A percentile compares a stretch with the other conserved stretches of the same genome.
Conservation (phyloP, 2,888 invertebrate species). For the Troglohyphantes excavatus region DNA sequence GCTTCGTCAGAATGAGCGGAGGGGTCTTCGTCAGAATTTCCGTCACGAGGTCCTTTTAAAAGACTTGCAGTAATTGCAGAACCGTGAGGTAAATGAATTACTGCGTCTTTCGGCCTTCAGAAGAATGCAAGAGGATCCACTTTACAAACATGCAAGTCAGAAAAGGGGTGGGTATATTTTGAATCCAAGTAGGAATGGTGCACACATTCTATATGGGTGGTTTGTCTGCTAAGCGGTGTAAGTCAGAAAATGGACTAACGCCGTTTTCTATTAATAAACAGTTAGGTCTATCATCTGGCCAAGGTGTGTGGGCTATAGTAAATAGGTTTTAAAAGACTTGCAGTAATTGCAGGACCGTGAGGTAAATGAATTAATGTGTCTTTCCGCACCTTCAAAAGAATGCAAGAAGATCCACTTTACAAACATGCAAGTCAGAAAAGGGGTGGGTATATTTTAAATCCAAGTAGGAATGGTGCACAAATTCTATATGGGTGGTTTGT, state of each 20-base stretch:
- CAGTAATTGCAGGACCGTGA: constrained; percentile 57
- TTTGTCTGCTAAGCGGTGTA: too few species aligned
- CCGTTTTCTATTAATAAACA: too few species aligned
- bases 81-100: constrained; percentile 65
- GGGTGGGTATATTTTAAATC: too few species aligned
- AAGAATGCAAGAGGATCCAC: constrained; percentile 15
- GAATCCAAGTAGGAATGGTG: too few species aligned
- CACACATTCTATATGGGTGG: too few species aligned
- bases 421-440: constrained; percentile 3
- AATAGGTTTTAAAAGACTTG: constrained; percentile 48
- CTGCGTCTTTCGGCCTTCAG: neutral
- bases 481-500: too few species aligned
- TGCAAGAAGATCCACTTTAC: constrained; percentile 4
- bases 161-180: too few species aligned
- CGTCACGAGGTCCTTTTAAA: constrained; percentile 54
- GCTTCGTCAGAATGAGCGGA: too few species aligned
- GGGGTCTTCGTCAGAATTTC: constrained; percentile 41
- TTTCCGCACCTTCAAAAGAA: constrained; percentile 11
- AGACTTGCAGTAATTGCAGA: constrained; percentile 51
- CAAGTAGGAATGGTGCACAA: too few species aligned
- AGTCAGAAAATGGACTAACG: too few species aligned
- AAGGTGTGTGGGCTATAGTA: too few species aligned
- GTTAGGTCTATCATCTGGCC: too few species aligned
- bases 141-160: constrained; percentile 3
- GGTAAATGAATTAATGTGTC: constrained; percentile 51